Base-by-base conservation (phyloP, 2,888 invertebrate species). In the Conops quadrifasciatus region DNA sequence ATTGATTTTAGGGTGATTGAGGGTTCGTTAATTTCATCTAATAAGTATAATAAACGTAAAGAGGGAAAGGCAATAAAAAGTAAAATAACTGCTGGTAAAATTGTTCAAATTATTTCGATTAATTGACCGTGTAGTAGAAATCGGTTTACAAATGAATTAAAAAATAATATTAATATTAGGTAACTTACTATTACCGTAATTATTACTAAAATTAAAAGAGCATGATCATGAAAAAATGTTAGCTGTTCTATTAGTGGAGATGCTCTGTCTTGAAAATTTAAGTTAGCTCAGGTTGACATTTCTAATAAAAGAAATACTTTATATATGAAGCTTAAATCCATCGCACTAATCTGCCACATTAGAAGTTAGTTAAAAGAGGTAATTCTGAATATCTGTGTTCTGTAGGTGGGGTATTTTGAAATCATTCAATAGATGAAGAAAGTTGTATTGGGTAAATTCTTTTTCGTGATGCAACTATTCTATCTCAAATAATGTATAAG, bases 301-400 rank as follows among this genome's bases (percentile, higher is more conserved):
- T 49, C 49, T 49, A 49, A 49, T 19, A 49, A 49, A 49, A 49
- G 49, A 5, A 80, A 82, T 84, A 86, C 88, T 90, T 90, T 90
- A 90, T 89, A 86, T 87, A 88, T 89, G 89, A 86, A 88, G 87
- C 88, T 90, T 90, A 90, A 90, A 88, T 89, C 88, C 89, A 89
- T 88, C 87, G 88, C 88, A 88, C 86, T 87, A 86, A 77, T 88
- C 87, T 88, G 88, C 87, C 90, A 90, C 87, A 89, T 89, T 90
- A 90, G 88, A 89, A 89, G 76, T 88, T 88, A 82, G 77, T 87
- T 88, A 49, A 9, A 36, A 36, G 36, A 7, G 36, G 36, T 4
- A 36, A 9, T 36, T 36, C 36, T 36, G 36, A 36, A 9, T 36
- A 36, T 36, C 36, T 36, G 9, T 36, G 36, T 36, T 36, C 36